phyloP scores from a whole-genome alignment of 2,888 invertebrate genomes.

The Blomia tropicalis region DNA sequence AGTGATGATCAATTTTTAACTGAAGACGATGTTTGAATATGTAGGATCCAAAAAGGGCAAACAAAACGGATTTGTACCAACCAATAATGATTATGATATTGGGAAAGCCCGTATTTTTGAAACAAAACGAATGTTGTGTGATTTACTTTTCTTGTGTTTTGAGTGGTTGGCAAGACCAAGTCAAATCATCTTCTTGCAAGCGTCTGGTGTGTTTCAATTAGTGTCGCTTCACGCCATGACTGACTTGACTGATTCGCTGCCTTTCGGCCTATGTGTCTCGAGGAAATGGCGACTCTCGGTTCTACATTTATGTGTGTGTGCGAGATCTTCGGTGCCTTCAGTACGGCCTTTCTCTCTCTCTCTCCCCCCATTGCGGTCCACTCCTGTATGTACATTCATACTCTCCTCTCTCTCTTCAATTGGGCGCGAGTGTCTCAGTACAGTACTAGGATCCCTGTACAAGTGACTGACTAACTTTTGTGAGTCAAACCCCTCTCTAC shows the following conservation, averaged over 20 bases:
- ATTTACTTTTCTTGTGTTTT: too few species aligned
- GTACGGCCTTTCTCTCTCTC: neutral
- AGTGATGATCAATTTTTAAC: too few species aligned
- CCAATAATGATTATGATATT: too few species aligned
- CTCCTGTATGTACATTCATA: too few species aligned
- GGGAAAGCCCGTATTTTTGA: too few species aligned
- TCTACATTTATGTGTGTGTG: neutral
- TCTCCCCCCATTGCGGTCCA: neutral
- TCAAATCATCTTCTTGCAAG: too few species aligned
- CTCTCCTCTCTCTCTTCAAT: neutral
- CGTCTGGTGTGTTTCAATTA: neutral
- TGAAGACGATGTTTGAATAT: too few species aligned
- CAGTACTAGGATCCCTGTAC: neutral
- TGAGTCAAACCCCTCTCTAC: slow-evolving; percentile 7
- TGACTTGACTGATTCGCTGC: slow-evolving; percentile 3
- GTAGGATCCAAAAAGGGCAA: too few species aligned
- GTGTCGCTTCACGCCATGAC: slow-evolving; percentile 6
- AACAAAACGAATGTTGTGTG: too few species aligned
- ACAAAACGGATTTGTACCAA: too few species aligned
- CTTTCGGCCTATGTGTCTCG: neutral
- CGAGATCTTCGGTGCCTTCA: neutral
- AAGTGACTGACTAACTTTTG: slow-evolving; percentile 7
- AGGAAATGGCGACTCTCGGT: neutral
- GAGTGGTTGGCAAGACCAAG: too few species aligned
- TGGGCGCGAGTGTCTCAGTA: neutral